Evolutionary conservation across 2,888 invertebrate genomes (phyloP).

Genomic region (Ophioninae sp.): DNA sequence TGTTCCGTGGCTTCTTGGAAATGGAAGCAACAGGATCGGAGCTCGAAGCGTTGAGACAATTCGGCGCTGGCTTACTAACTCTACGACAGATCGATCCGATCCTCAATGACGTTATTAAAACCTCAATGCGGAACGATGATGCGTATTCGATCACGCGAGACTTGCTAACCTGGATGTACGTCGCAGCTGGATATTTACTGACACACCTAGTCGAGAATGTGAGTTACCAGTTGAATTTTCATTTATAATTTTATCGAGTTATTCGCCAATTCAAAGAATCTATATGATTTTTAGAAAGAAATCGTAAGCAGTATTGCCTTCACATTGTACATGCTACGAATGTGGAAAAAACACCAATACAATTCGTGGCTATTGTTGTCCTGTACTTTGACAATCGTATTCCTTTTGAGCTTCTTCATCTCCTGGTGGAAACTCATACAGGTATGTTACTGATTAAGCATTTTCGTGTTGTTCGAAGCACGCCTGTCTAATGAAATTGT

Average conservation of each 20-base stretch:
- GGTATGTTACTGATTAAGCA: conserved; percentile 60
- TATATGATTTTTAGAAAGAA: conserved; percentile 20
- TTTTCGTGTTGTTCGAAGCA: background rate
- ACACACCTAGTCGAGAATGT: background rate
- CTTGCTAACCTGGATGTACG: background rate
- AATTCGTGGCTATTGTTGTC: background rate
- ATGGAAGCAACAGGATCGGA: conserved; percentile 68
- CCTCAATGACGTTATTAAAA: conserved; percentile 67
- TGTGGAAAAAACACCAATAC: background rate
- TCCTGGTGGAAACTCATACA: conserved; percentile 73
- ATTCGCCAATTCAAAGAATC: background rate
- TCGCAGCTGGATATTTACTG: background rate
- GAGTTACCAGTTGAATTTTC: background rate
- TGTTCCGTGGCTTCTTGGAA: conserved; percentile 65
- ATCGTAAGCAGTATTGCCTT: background rate
- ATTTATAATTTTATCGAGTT: background rate
- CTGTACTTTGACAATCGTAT: background rate
- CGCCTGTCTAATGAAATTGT: too few relatives aligned
- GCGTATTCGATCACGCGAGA: background rate
- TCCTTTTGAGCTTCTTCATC: conserved; percentile 59
- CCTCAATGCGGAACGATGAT: conserved; percentile 20
- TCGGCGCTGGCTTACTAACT: conserved; percentile 67
- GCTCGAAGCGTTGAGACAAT: conserved; percentile 68
- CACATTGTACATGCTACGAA: background rate
- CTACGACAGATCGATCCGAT: conserved; percentile 72